A percentile compares a stretch with the other conserved stretches of the same genome.
phyloP scores from a whole-genome alignment of 2,888 invertebrate genomes.

The Cactoblastis cactorum region DNA sequence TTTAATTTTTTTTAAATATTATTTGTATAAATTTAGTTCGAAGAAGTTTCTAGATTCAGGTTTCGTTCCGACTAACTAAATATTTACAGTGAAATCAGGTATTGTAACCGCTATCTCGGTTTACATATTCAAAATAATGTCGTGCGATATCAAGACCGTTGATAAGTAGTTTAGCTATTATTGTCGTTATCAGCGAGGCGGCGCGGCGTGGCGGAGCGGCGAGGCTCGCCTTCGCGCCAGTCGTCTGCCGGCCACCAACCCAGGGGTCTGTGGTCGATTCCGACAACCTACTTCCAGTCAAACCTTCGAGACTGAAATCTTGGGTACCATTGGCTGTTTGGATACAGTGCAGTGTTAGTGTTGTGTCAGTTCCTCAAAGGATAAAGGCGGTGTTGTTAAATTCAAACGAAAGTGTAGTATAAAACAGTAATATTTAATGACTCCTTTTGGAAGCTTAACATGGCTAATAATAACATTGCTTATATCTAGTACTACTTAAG shows the following conservation, averaged over 20 bases:
- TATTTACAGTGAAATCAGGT: neutral
- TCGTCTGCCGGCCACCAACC: conserved; percentile 36
- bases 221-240: conserved; percentile 27
- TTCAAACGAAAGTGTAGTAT: conserved; percentile 47
- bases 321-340: neutral
- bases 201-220: conserved; percentile 18
- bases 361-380: conserved; percentile 26
- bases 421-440: conserved; percentile 55
- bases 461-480: conserved; percentile 45
- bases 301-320: neutral
- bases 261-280: conserved; percentile 24
- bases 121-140: conserved; percentile 8
- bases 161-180: conserved; percentile 28
- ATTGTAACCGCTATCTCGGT: neutral
- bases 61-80: neutral
- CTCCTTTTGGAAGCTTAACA: conserved; percentile 47
- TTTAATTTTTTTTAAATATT: neutral
- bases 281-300: neutral
- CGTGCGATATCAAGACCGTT: conserved; percentile 22
- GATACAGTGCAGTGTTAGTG: conserved; percentile 4
- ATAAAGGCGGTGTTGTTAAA: conserved; percentile 21
- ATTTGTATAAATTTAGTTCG: neutral
- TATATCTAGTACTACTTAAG: conserved; percentile 66
- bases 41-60: neutral
- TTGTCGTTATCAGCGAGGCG: conserved; percentile 30